phyloP scores from a whole-genome alignment of 2,113 vertebrate genomes.

The Phylloscopus trochiloides region DNA sequence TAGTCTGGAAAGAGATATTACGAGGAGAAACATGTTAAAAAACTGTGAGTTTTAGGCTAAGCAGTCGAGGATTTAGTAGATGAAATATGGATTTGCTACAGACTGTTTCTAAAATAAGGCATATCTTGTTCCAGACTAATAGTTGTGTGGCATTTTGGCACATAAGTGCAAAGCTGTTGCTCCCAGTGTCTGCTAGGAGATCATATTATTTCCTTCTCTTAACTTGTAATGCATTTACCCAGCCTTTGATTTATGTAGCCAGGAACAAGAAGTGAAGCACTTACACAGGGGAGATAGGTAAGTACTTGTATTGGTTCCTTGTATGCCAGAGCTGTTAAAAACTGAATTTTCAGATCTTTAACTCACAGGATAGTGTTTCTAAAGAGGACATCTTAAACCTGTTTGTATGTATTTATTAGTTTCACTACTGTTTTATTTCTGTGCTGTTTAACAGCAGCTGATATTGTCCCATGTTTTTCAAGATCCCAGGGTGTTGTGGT shows the following conservation, averaged over 20 bases:
- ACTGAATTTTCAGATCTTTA: neutral
- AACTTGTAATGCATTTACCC: neutral
- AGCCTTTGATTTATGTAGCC: slow-evolving; percentile 54
- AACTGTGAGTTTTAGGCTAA: neutral
- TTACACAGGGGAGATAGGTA: neutral
- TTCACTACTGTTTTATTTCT: neutral
- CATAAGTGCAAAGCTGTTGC: neutral
- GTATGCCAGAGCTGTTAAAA: neutral
- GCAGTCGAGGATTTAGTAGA: neutral
- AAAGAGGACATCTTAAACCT: neutral
- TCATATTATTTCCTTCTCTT: slow-evolving; percentile 33
- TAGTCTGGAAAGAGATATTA: neutral
- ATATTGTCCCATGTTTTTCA: neutral
- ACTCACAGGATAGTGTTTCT: neutral
- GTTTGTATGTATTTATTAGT: slow-evolving; percentile 2
- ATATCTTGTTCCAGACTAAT: neutral
- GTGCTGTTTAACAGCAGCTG: neutral
- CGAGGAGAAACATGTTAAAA: neutral
- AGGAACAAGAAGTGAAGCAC: slow-evolving; percentile 37
- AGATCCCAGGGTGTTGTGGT: neutral
- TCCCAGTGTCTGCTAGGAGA: slow-evolving; percentile 13
- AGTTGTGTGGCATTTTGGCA: neutral
- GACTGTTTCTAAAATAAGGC: neutral
- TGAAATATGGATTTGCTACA: neutral
- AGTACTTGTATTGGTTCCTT: neutral